A percentile compares a stretch with the other conserved stretches of the same genome.
phyloP scores from a whole-genome alignment of 2,888 invertebrate genomes.

The Hirtodrosophila duncani region DNA sequence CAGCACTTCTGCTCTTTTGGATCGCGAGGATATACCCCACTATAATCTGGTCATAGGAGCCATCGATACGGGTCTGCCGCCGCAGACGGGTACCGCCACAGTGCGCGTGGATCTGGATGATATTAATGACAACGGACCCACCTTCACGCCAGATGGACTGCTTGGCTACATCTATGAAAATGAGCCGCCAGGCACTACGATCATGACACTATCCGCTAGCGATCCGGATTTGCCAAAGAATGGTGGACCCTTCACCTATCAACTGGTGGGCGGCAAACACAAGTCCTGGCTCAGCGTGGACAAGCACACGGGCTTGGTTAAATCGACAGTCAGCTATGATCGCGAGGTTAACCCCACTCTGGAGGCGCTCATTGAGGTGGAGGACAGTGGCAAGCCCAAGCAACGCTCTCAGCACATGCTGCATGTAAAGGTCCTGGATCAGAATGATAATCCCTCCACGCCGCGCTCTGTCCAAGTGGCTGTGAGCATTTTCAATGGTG shows the following conservation, averaged over 20 bases:
- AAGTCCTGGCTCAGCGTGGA: constrained; percentile 87
- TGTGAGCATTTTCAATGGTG: constrained; percentile 87
- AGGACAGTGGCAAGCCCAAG: constrained; percentile 91
- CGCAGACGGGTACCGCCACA: constrained; percentile 93
- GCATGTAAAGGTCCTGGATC: constrained; percentile 87
- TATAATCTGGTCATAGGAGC: constrained; percentile 91
- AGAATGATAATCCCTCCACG: constrained; percentile 93
- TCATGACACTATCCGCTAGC: constrained; percentile 90
- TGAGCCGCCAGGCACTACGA: constrained; percentile 88
- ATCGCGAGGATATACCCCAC: constrained; percentile 87
- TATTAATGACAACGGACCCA: constrained; percentile 95
- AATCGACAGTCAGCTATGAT: constrained; percentile 88
- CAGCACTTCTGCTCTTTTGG: constrained; percentile 86
- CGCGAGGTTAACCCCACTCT: constrained; percentile 88
- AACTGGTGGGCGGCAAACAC: constrained; percentile 87
- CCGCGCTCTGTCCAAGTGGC: constrained; percentile 89
- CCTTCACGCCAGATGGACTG: constrained; percentile 85
- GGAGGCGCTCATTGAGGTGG: constrained; percentile 88
- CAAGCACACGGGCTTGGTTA: constrained; percentile 87
- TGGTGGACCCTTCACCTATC: constrained; percentile 92
- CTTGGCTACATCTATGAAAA: constrained; percentile 91
- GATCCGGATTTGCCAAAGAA: constrained; percentile 95
- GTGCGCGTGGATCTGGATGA: constrained; percentile 89
- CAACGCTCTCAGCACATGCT: constrained; percentile 90
- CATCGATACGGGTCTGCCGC: constrained; percentile 92